phyloP scores from a whole-genome alignment of 92 coral and sea anemone genomes.

The Pocillopora meandrina region DNA sequence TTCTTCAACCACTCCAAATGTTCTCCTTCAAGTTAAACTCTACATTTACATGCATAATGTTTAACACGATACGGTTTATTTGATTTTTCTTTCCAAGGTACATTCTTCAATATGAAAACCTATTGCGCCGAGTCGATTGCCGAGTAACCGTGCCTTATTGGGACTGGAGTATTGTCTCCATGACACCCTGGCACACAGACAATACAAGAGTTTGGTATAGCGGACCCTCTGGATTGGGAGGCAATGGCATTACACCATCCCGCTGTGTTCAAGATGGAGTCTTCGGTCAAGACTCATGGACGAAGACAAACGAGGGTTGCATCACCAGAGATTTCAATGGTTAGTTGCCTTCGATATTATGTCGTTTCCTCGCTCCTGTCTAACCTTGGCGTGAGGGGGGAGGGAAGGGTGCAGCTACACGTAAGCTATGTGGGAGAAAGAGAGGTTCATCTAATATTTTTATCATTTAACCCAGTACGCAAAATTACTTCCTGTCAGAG shows the following conservation, averaged over 20 bases:
- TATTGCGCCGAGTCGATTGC: slow-evolving; percentile 26
- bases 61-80: no score
- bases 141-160: slow-evolving; percentile 50
- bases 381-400: no score
- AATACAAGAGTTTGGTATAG: slow-evolving; percentile 23
- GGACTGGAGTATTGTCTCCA: slow-evolving; percentile 48
- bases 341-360: background rate
- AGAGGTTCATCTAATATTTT: no score
- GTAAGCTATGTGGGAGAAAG: no score
- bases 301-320: slow-evolving; percentile 3
- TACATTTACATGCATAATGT: no score
- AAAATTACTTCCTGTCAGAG: no score
- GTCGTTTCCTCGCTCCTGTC: no score
- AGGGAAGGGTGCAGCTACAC: no score
- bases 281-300: background rate
- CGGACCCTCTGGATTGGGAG: slow-evolving; percentile 40
- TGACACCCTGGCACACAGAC: slow-evolving; percentile 10
- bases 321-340: slow-evolving; percentile 21
- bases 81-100: slow-evolving; percentile 1
- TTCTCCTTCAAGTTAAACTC: no score
- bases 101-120: slow-evolving; percentile 32
- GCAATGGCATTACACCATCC: slow-evolving; percentile 20
- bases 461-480: no score
- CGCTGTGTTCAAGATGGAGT: slow-evolving; percentile 34
- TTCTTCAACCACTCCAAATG: no score